A percentile compares a stretch with the other conserved stretches of the same genome.
Evolutionary conservation across 1,140 invertebrate genomes (phyloP).

Genomic region (Drosophila tristis): DNA sequence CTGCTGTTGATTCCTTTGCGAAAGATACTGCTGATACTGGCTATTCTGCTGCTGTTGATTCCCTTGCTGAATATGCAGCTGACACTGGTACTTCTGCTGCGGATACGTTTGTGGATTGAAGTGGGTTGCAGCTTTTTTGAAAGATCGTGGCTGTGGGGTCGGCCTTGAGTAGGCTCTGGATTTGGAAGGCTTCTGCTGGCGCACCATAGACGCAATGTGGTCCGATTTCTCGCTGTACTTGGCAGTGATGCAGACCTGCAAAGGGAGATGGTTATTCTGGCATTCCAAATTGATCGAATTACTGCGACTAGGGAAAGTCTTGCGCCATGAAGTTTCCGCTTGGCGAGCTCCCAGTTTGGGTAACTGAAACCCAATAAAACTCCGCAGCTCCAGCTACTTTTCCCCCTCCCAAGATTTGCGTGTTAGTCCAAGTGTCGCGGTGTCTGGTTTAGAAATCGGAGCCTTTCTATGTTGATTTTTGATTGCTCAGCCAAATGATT

Average conservation of each 20-base stretch:
- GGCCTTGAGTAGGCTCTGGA: neutral
- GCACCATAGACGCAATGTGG: slow-evolving; percentile 73
- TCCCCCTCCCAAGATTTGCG: slow-evolving; percentile 8
- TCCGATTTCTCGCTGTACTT: slow-evolving; percentile 59
- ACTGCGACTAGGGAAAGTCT: slow-evolving; percentile 27
- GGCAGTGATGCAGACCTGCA: slow-evolving; percentile 58
- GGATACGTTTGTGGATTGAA: neutral
- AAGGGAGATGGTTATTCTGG: neutral
- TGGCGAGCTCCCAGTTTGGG: slow-evolving; percentile 22
- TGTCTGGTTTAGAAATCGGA: slow-evolving; percentile 28
- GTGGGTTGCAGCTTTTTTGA: neutral
- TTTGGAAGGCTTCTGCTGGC: slow-evolving; percentile 40
- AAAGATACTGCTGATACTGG: neutral
- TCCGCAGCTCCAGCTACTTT: slow-evolving; percentile 15
- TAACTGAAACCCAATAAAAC: slow-evolving; percentile 25
- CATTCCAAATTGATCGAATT: neutral
- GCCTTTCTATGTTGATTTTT: slow-evolving; percentile 9
- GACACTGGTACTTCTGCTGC: neutral
- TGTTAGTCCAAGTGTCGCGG: slow-evolving; percentile 22
- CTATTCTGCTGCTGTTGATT: neutral
- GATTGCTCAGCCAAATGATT: slow-evolving; percentile 25
- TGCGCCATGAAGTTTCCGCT: slow-evolving; percentile 5
- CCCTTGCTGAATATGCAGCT: neutral
- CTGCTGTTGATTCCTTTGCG: neutral
- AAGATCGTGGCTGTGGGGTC: neutral